These are phyloP conservation scores for Apotomis capreana DNA, from an alignment of 2,888 invertebrate species.

Conservation along the genomic window DNA sequence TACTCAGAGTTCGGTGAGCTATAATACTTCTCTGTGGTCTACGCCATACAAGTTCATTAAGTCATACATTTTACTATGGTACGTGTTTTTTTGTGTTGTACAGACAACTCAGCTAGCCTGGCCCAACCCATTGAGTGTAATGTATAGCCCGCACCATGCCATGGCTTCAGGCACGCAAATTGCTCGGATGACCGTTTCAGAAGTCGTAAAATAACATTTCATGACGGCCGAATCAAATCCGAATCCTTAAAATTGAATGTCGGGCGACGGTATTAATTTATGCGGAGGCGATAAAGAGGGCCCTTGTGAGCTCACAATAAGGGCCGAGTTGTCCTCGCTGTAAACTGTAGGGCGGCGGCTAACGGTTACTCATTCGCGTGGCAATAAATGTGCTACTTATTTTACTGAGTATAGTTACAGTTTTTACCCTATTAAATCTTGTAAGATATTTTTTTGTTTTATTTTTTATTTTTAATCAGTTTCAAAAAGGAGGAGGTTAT, in stretches of 20 bases:
- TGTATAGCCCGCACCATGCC: neutral
- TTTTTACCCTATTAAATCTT: too few relatives aligned
- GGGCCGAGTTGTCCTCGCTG: slow-evolving; percentile 29
- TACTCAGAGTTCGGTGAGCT: too few relatives aligned
- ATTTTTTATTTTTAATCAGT: too few relatives aligned
- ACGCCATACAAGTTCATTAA: too few relatives aligned
- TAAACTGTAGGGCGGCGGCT: slow-evolving; percentile 4
- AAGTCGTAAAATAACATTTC: slow-evolving; percentile 30
- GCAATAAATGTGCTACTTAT: too few relatives aligned
- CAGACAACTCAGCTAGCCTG: neutral
- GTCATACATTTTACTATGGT: too few relatives aligned
- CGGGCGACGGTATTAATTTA: slow-evolving; percentile 32
- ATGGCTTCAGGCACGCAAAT: slow-evolving; percentile 9
- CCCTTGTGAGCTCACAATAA: slow-evolving; percentile 33
- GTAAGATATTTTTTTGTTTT: too few relatives aligned
- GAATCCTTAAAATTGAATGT: slow-evolving; percentile 37
- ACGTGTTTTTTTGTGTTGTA: too few relatives aligned
- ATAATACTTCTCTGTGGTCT: too few relatives aligned
- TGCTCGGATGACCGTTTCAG: slow-evolving; percentile 25
- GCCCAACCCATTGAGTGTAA: slow-evolving; percentile 2
- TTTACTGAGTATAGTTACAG: too few relatives aligned
- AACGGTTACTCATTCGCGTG: slow-evolving; percentile 2
- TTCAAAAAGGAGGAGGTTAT: too few relatives aligned
- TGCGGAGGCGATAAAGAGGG: slow-evolving; percentile 27
- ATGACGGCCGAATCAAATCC: slow-evolving; percentile 35